phyloP scores from a whole-genome alignment of 2,113 vertebrate genomes.

The Chamaea fasciata region DNA sequence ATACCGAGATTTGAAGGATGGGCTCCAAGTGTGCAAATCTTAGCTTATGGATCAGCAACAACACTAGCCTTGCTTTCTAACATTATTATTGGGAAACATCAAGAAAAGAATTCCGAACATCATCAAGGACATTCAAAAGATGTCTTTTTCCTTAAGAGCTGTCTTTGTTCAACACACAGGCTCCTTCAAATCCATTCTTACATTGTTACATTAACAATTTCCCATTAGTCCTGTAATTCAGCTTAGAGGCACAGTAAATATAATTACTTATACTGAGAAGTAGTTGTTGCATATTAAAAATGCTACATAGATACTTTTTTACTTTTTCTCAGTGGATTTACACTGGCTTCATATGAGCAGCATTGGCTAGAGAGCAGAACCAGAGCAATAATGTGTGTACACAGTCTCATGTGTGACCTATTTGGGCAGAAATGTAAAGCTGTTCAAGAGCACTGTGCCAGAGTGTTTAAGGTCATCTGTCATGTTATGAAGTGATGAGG shows the following conservation, averaged over 20 bases:
- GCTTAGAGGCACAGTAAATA: constrained; percentile 34
- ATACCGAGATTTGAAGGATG: neutral
- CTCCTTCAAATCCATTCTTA: neutral
- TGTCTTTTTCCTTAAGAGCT: neutral
- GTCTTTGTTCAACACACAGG: neutral
- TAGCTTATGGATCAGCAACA: constrained; percentile 41
- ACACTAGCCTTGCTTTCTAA: constrained; percentile 1
- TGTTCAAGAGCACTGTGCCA: neutral
- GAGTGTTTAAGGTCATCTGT: neutral
- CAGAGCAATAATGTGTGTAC: neutral
- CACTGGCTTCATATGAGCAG: neutral
- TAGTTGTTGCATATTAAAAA: constrained; percentile 4
- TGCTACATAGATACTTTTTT: constrained; percentile 47
- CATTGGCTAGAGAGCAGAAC: neutral
- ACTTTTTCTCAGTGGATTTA: neutral
- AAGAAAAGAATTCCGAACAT: neutral
- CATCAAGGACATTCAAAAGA: neutral
- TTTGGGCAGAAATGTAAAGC: neutral
- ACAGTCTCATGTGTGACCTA: neutral
- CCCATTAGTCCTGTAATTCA: neutral
- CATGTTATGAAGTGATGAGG: neutral
- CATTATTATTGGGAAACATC: constrained; percentile 18
- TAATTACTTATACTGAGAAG: neutral
- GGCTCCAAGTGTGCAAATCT: constrained; percentile 53
- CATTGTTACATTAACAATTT: neutral